Evolutionary conservation across 2,888 invertebrate genomes (phyloP).

Genomic region (Crossocerus cetratus): DNA sequence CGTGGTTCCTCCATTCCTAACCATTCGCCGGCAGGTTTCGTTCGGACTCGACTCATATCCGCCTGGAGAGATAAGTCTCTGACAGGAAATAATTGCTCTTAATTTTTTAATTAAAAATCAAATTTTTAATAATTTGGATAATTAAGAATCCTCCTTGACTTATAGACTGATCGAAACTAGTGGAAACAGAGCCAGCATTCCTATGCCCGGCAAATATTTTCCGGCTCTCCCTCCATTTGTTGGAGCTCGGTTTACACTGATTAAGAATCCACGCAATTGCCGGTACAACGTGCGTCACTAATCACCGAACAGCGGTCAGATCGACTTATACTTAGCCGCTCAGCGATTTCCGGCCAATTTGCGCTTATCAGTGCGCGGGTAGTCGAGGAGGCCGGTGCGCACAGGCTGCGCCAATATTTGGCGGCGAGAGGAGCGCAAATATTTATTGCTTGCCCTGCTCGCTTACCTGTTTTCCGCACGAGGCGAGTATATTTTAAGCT

Average conservation of each 20-base stretch:
- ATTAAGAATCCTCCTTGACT: too few relatives aligned
- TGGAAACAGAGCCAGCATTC: too few relatives aligned
- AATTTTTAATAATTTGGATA: too few relatives aligned
- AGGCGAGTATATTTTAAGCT: background rate
- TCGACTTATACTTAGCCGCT: background rate
- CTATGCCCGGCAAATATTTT: background rate
- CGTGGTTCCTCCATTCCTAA: background rate
- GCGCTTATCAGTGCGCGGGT: background rate
- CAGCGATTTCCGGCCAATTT: conserved; percentile 5
- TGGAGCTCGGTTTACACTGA: background rate
- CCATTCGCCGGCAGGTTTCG: too few relatives aligned
- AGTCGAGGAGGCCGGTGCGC: background rate
- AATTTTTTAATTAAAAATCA: too few relatives aligned
- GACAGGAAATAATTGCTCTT: too few relatives aligned
- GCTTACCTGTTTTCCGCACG: too few relatives aligned
- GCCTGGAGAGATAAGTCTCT: too few relatives aligned
- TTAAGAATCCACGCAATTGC: background rate
- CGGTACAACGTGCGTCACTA: background rate
- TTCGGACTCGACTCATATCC: too few relatives aligned
- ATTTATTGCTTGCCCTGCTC: background rate
- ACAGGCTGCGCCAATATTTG: conserved; percentile 4
- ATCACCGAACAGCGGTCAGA: background rate
- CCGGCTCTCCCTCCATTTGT: background rate
- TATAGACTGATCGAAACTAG: too few relatives aligned
- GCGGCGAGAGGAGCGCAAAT: background rate